These are phyloP conservation scores for Enteromius trimaculatus DNA, from an alignment of 2,797 vertebrate genomes.

Conservation along the genomic window DNA sequence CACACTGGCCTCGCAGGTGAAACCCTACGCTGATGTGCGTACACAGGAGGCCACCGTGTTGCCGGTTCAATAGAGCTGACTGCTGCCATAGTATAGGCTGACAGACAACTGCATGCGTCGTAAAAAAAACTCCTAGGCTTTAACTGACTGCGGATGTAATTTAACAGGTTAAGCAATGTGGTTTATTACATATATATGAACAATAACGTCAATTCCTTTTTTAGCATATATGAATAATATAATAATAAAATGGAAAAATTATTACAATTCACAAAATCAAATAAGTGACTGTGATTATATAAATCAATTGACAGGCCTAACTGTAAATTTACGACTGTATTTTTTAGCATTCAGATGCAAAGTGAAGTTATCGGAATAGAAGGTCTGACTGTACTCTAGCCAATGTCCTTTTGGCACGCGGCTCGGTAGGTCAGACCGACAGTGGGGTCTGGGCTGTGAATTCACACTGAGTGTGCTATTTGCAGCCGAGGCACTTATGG, in stretches of 20 bases:
- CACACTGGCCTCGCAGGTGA: conserved; percentile 36
- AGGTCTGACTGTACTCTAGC: conserved; percentile 44
- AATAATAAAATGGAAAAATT: background rate
- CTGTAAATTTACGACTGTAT: background rate
- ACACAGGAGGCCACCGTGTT: conserved; percentile 35
- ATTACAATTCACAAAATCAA: background rate
- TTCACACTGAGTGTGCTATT: conserved; percentile 57
- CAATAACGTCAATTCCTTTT: background rate
- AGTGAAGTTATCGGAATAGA: conserved; percentile 31
- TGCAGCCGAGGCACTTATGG: conserved; percentile 60
- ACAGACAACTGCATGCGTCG: conserved; percentile 18
- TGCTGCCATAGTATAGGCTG: conserved; percentile 4
- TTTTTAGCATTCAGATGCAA: conserved; percentile 13
- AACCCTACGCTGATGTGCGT: conserved; percentile 53
- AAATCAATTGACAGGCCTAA: background rate
- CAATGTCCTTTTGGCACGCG: conserved; percentile 50
- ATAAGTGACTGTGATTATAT: background rate
- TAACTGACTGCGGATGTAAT: background rate
- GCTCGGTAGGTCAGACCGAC: conserved; percentile 15
- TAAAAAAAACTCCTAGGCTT: background rate
- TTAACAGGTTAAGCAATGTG: background rate
- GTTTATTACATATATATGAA: background rate
- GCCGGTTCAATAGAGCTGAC: conserved; percentile 40
- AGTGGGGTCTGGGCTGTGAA: conserved; percentile 35
- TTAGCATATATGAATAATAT: background rate